These are phyloP conservation scores for Gari tellinella DNA, from an alignment of 2,888 invertebrate genomes.

Conservation along the genomic window DNA sequence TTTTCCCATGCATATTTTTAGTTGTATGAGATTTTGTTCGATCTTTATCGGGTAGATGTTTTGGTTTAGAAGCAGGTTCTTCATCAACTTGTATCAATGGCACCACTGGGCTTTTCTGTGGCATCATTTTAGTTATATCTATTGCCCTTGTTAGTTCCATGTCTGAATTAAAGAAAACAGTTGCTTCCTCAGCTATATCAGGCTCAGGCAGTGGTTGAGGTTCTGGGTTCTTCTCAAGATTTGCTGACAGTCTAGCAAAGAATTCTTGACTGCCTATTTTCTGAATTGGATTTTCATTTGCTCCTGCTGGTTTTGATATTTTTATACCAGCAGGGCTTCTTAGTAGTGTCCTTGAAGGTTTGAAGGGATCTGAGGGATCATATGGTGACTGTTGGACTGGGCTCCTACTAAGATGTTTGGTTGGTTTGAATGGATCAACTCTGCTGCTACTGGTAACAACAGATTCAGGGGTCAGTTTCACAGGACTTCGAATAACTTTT, in stretches of 20 bases:
- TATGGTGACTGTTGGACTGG: not conserved
- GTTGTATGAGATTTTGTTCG: not conserved
- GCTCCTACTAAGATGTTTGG: not conserved
- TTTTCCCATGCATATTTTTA: not conserved
- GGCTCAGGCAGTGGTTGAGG: slow-evolving; percentile 18
- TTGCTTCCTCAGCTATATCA: slow-evolving; percentile 53
- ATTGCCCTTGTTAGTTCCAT: slow-evolving; percentile 75
- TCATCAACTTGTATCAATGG: slow-evolving; percentile 12
- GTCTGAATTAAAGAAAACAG: slow-evolving; percentile 69
- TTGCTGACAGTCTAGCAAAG: slow-evolving; percentile 22
- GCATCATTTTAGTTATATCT: slow-evolving; percentile 28
- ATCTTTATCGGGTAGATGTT: not conserved
- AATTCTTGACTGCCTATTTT: slow-evolving; percentile 35
- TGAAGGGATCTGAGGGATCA: slow-evolving; percentile 36
- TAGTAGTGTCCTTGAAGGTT: slow-evolving; percentile 42
- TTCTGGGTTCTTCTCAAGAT: slow-evolving; percentile 5
- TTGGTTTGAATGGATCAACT: no score
- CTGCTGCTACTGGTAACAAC: no score
- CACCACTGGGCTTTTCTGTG: slow-evolving; percentile 22
- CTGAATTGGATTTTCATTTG: slow-evolving; percentile 1
- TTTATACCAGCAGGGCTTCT: slow-evolving; percentile 19
- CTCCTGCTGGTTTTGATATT: not conserved
- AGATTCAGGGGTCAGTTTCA: no score
- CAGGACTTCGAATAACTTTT: no score
- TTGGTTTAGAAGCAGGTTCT: no score